phyloP scores from a whole-genome alignment of 2,113 vertebrate species.

The Hoplias malabaricus region DNA sequence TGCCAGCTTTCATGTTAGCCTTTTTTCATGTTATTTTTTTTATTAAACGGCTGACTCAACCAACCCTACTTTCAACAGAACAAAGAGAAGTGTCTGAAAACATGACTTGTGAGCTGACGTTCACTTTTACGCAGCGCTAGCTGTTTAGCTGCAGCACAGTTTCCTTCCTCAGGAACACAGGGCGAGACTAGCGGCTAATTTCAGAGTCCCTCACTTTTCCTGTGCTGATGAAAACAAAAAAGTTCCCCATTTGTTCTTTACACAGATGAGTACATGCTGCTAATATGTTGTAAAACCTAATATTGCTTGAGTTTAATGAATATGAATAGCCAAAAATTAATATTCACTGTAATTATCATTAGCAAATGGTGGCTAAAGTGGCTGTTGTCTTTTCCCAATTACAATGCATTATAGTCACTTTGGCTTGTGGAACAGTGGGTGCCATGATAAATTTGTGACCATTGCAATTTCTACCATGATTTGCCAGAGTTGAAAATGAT shows the following conservation, averaged over 20 bases:
- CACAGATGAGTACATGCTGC: neutral
- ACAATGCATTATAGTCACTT: no score
- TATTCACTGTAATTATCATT: no score
- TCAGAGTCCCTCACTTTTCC: constrained; percentile 38
- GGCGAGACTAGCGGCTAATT: constrained; percentile 10
- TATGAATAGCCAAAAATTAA: no score
- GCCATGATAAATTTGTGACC: no score
- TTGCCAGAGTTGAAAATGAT: no score
- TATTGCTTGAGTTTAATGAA: no score
- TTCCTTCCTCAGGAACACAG: constrained; percentile 49
- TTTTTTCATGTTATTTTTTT: neutral
- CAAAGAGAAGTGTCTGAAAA: neutral
- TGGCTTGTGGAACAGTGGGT: no score
- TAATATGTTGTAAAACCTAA: no score
- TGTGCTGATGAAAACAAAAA: constrained; percentile 43
- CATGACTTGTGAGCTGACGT: neutral
- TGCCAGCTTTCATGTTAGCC: neutral
- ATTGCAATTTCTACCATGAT: no score
- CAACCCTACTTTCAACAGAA: neutral
- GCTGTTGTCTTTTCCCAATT: no score
- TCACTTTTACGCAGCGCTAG: neutral
- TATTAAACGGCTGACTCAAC: neutral
- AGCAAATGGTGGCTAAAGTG: no score
- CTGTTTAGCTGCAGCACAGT: constrained; percentile 31
- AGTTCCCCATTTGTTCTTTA: constrained; percentile 19